These are phyloP conservation scores for Papilio machaon DNA, from an alignment of 1,140 invertebrate genomes.

Conservation along the genomic window DNA sequence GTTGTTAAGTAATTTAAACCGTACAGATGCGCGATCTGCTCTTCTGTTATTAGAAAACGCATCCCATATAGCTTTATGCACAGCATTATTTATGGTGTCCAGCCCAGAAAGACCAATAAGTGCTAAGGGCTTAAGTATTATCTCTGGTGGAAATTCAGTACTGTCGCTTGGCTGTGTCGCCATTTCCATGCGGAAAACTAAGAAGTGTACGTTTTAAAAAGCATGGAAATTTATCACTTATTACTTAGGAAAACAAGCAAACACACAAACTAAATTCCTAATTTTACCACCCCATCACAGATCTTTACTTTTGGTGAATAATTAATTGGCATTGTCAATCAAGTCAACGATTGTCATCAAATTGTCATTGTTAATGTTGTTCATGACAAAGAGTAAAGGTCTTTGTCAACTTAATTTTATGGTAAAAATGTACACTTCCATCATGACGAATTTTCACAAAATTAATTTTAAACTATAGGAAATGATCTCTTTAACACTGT, in stretches of 20 bases:
- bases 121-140: conserved; percentile 90
- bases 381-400: too few species aligned
- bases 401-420: too few species aligned
- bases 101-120: conserved; percentile 93
- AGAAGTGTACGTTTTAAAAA: conserved; percentile 27
- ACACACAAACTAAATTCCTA: conserved; percentile 46
- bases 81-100: conserved; percentile 91
- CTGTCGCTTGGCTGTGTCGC: conserved; percentile 79
- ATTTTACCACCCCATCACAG: conserved; percentile 61
- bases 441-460: too few species aligned
- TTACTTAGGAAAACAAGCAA: conserved; percentile 40
- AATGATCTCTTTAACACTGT: too few species aligned
- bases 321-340: conserved; percentile 26
- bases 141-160: conserved; percentile 88
- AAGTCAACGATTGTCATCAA: background rate
- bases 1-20: conserved; percentile 90
- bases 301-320: conserved; percentile 47
- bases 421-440: too few species aligned
- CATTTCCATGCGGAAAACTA: conserved; percentile 55
- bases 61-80: conserved; percentile 96
- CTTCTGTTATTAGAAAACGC: conserved; percentile 92
- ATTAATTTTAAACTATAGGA: too few species aligned
- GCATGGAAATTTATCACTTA: conserved; percentile 41
- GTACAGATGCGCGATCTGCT: conserved; percentile 90
- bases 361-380: background rate